Evolutionary conservation across 2,888 invertebrate genomes (phyloP).

Genomic region (Timandra comae): DNA sequence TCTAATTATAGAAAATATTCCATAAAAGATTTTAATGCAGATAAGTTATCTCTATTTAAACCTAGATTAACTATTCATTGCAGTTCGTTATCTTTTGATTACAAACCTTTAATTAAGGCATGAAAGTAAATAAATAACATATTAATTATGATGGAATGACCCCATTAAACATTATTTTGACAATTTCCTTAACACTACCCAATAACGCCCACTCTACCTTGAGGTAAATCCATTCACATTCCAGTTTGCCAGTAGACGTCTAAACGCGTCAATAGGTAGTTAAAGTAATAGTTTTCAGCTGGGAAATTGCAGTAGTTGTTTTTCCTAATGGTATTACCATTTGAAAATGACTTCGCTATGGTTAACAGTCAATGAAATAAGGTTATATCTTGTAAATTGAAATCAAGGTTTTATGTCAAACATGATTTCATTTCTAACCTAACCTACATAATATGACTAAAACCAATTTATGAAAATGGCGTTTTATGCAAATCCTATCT

Average conservation of each 20-base stretch:
- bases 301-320: slow-evolving; percentile 43
- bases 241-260: slow-evolving; percentile 19
- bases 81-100: too few relatives aligned
- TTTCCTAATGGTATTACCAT: slow-evolving; percentile 45
- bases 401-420: slow-evolving; percentile 19
- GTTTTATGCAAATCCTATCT: too few relatives aligned
- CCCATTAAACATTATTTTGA: too few relatives aligned
- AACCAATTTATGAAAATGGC: slow-evolving; percentile 10
- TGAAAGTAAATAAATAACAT: too few relatives aligned
- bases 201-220: slow-evolving; percentile 12
- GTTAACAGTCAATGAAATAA: slow-evolving; percentile 15
- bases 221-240: not conserved
- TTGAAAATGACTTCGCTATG: slow-evolving; percentile 23
- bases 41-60: too few relatives aligned
- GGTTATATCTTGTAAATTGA: slow-evolving; percentile 21
- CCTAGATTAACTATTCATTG: too few relatives aligned
- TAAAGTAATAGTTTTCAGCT: slow-evolving; percentile 8
- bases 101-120: too few relatives aligned
- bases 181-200: too few relatives aligned
- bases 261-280: slow-evolving; percentile 15
- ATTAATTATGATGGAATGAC: too few relatives aligned
- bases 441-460: slow-evolving; percentile 18
- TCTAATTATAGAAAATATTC: too few relatives aligned
- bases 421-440: slow-evolving; percentile 19
- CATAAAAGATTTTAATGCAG: too few relatives aligned